Evolutionary conservation across 2,113 vertebrate species (phyloP).

Genomic region (Aldabrachelys gigantea): DNA sequence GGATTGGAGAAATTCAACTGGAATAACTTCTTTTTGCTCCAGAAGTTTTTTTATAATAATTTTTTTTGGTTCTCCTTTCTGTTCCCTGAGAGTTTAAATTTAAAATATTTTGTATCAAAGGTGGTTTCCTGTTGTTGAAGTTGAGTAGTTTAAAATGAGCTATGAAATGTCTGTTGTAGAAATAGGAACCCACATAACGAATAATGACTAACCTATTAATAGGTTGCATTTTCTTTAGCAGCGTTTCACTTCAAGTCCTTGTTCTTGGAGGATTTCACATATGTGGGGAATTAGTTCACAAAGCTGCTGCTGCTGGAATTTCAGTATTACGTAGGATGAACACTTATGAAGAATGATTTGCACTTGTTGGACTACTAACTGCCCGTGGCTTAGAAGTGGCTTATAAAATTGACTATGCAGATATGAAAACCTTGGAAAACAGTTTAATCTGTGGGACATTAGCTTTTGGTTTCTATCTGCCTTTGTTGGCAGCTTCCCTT

Average conservation of each 20-base stretch:
- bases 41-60: background rate
- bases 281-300: background rate
- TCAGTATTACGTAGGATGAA: background rate
- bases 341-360: background rate
- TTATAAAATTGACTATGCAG: background rate
- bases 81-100: background rate
- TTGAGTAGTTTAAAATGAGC: background rate
- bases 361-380: background rate
- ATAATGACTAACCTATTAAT: fast-evolving
- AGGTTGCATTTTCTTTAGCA: background rate
- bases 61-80: background rate
- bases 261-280: background rate
- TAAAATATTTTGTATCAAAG: background rate
- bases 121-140: background rate
- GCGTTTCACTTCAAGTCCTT: background rate
- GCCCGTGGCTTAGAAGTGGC: fast-evolving
- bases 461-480: background rate
- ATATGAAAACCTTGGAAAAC: background rate
- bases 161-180: fast-evolving
- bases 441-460: background rate
- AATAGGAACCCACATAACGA: fast-evolving
- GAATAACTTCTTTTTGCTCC: background rate
- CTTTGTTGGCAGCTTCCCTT: background rate
- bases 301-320: background rate
- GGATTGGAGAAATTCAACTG: background rate